Conservation (phyloP, 2,888 invertebrate species). For the Drosophila rubida region DNA sequence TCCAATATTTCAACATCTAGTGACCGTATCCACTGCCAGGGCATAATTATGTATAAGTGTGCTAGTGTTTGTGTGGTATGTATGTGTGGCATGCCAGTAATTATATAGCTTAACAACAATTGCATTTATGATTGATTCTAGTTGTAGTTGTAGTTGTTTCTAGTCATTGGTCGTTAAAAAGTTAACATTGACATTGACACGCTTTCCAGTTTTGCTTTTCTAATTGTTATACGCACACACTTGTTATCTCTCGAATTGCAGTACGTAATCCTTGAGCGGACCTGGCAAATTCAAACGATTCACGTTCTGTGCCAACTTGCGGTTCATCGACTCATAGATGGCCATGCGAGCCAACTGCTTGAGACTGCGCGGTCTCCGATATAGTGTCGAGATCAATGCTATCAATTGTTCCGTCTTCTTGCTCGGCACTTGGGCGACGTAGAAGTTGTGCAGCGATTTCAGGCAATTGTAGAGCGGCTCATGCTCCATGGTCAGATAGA, state of each 20-base stretch:
- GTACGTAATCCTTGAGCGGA: conserved; percentile 89
- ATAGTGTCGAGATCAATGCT: conserved; percentile 87
- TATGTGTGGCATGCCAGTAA: conserved; percentile 11
- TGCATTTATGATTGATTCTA: conserved; percentile 66
- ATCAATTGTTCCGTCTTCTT: conserved; percentile 88
- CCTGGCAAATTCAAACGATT: conserved; percentile 89
- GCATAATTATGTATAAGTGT: conserved; percentile 13
- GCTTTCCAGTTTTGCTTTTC: not conserved
- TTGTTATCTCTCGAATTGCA: conserved; percentile 87
- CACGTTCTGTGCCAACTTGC: conserved; percentile 88
- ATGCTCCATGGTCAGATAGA: conserved; percentile 89
- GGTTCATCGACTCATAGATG: conserved; percentile 88
- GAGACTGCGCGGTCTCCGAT: conserved; percentile 89
- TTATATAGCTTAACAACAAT: conserved; percentile 46
- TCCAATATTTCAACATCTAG: not conserved
- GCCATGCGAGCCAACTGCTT: conserved; percentile 90
- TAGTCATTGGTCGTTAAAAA: conserved; percentile 55
- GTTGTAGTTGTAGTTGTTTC: conserved; percentile 29
- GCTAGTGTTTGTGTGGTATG: conserved; percentile 3
- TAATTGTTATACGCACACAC: conserved; percentile 38
- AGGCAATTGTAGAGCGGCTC: conserved; percentile 89
- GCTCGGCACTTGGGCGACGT: conserved; percentile 87
- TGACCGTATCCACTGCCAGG: not conserved
- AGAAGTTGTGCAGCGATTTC: conserved; percentile 88
- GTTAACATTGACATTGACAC: conserved; percentile 44